Base-by-base conservation (phyloP, 2,113 vertebrate species). In the Carollia perspicillata region DNA sequence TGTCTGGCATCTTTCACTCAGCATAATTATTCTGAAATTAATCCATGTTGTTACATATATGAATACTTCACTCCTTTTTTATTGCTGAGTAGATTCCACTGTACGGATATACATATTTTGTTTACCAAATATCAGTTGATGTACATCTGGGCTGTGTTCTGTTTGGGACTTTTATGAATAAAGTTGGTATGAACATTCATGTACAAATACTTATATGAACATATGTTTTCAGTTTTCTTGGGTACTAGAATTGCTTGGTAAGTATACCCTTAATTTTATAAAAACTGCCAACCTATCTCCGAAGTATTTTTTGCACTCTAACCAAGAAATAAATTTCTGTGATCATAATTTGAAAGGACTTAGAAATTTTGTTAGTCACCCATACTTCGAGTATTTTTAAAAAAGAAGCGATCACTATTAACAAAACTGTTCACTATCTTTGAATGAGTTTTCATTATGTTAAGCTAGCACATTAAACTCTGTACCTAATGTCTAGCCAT, bases 21-120 rank as follows among this genome's bases (percentile, higher is more conserved):
- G 74, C 68, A 75, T 33, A 69, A 95, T 85, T 66, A 90, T 65
- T 88, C 14, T 96, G 81, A 96, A 66, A 88, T 94, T 84, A 58
- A 92, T 30, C 72, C 16, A 44, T 58, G 23, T 26, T 88, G 14
- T 40, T 53, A 20, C 16, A 83, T 20, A 16, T 37, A 94, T 71
- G 69, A 84, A 44, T 6, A 60, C 6, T 16, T 88, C n/a, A 84
- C 51, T 83, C 22, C 40, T 65, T 91, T 80, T 65, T 77, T 51
- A 93, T 18, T 90, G 65, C 42, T 81, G 35, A 81, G 51, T 30
- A 90, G 55, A 86, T 58, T 84, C 20, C 33, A 92, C 11, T 51
- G 4, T 8, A 58, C 37, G 20, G 40, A 74, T 60, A 88, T 51
- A 63, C 5, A 53, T 13, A 69, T 80, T 89, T 85, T 81, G 20